phyloP scores from a whole-genome alignment of 2,113 vertebrate species.

The Dromaius novaehollandiae region DNA sequence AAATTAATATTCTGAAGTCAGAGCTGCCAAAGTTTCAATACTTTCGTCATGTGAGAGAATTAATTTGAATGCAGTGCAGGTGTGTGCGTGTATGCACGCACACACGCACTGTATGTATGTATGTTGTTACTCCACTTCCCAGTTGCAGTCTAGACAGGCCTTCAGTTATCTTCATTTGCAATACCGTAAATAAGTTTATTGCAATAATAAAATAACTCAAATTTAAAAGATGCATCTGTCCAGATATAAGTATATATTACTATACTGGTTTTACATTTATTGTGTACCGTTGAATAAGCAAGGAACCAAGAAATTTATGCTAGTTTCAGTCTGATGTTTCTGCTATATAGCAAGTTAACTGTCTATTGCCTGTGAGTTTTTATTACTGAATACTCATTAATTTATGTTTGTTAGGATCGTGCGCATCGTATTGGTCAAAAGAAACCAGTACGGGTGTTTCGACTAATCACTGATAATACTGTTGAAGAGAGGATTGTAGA shows the following conservation, averaged over 20 bases:
- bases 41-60: not conserved
- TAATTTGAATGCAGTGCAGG: not conserved
- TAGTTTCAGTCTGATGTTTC: slow-evolving; percentile 22
- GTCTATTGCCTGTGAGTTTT: slow-evolving; percentile 45
- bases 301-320: not conserved
- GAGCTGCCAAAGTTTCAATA: not conserved
- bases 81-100: not conserved
- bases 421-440: slow-evolving; percentile 92
- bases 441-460: slow-evolving; percentile 89
- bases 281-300: not conserved
- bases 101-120: not conserved
- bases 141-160: not conserved
- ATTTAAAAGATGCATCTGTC: not conserved
- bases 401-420: slow-evolving; percentile 83
- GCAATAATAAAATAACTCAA: not conserved
- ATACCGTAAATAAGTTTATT: not conserved
- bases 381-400: slow-evolving; percentile 55
- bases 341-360: slow-evolving; percentile 14
- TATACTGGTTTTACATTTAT: not conserved
- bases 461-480: slow-evolving; percentile 91
- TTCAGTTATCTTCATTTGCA: not conserved
- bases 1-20: not conserved
- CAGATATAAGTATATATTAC: not conserved
- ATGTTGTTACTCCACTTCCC: not conserved
- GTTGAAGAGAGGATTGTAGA: slow-evolving; percentile 93